These are phyloP conservation scores for Dioctria linearis DNA, from an alignment of 2,888 invertebrate genomes.

Conservation along the genomic window DNA sequence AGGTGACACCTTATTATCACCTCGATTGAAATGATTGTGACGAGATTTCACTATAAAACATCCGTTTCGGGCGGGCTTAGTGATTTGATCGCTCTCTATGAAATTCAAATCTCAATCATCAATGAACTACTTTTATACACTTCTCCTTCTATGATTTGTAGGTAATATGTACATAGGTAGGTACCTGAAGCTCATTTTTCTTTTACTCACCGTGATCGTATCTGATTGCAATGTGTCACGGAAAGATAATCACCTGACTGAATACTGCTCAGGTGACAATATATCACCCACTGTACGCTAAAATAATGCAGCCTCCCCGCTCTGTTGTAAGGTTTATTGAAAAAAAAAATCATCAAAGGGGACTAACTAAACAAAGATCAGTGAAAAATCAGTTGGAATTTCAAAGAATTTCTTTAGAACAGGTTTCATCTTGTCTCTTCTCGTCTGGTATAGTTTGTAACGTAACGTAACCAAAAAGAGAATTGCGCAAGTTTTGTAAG, in stretches of 20 bases:
- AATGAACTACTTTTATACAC: neutral
- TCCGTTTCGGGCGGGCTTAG: neutral
- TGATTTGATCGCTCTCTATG: neutral
- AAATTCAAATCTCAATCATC: neutral
- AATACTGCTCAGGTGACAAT: neutral
- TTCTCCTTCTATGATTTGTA: too few species aligned
- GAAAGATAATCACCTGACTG: slow-evolving; percentile 1
- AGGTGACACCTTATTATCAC: neutral
- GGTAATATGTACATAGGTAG: neutral
- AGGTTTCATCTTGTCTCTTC: slow-evolving; percentile 39
- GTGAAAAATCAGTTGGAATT: neutral
- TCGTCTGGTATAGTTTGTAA: neutral
- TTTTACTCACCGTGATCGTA: neutral
- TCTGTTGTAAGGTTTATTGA: neutral
- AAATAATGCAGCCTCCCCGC: neutral
- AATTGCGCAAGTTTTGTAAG: neutral
- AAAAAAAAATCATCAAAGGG: neutral
- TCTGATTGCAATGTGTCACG: slow-evolving; percentile 21
- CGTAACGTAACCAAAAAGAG: neutral
- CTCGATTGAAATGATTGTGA: neutral
- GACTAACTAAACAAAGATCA: neutral
- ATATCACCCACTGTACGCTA: neutral
- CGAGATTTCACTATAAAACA: neutral
- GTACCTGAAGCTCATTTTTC: neutral
- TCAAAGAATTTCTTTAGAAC: slow-evolving; percentile 8